Evolutionary conservation across 2,113 vertebrate genomes (phyloP).

Genomic region (Pelmatolapia mariae): DNA sequence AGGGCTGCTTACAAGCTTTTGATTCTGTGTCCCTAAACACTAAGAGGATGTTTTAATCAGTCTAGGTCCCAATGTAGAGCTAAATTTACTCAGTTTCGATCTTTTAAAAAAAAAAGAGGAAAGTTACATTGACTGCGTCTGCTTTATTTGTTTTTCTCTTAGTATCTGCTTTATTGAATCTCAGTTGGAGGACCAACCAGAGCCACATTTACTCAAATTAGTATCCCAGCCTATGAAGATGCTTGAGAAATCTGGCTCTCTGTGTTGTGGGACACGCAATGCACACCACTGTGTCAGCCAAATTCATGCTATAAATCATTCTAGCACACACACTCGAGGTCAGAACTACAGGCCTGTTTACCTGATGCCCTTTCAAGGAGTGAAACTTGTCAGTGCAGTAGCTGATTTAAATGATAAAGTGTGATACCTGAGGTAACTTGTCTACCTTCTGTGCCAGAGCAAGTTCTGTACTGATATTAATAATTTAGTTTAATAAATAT

Average conservation of each 20-base stretch:
- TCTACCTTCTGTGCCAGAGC: not conserved
- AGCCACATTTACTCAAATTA: not conserved
- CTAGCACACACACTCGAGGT: not conserved
- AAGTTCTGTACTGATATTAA: not conserved
- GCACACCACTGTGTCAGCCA: conserved; percentile 34
- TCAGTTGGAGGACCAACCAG: not conserved
- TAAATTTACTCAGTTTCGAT: conserved; percentile 35
- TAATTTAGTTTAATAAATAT: not conserved
- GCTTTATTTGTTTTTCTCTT: not conserved
- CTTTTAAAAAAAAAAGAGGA: not conserved
- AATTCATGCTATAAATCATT: conserved; percentile 29
- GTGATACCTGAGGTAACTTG: not conserved
- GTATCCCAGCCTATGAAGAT: not conserved
- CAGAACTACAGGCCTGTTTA: conserved; percentile 36
- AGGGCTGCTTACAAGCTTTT: conserved; percentile 9
- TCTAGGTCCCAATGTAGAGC: conserved; percentile 6
- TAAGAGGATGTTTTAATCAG: conserved; percentile 49
- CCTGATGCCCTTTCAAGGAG: conserved; percentile 46
- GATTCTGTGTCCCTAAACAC: conserved; percentile 10
- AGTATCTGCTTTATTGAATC: not conserved
- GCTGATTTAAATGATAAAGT: conserved; percentile 56
- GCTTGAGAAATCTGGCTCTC: not conserved
- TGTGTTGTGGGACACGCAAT: not conserved
- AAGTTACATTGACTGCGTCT: not conserved
- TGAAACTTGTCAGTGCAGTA: conserved; percentile 29